Evolutionary conservation across 2,888 invertebrate species (phyloP), one percentile per base, ranked within the genome.

Genomic region (Polyommatus icarus): DNA sequence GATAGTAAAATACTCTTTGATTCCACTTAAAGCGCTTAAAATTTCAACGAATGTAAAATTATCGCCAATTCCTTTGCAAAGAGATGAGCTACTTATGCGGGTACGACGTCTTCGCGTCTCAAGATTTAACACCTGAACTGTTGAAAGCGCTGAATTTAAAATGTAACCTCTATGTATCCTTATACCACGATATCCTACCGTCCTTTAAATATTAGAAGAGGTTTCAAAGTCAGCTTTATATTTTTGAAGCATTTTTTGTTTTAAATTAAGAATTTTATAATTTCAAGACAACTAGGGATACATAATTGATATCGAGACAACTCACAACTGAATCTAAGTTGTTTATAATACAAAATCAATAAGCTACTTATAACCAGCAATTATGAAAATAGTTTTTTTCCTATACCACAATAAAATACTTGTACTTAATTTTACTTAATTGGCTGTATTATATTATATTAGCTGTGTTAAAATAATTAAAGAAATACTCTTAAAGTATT

Each of bases 51-150:
- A 46, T 73, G 46, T 46, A 73, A 73, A 81, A 83, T 83, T 83
- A 78, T 80, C 78, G 76, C 78, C 78, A 81, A 79, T 81, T 81
- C 81, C 82, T 85, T 87, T 82, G 83, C 84, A 84, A 83, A 81
- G 84, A 84, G 81, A 81, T 80, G 78, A 78, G 80, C 77, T 82
- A 83, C 82, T 84, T 83, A 81, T 78, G 75, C 77, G 78, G 77
- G 76, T 79, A 79, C 77, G 77, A 57, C 71, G 76, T 71, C 72
- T 76, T 50, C 71, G 73, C 61, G 76, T 76, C 81, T 84, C 79
- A 82, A 79, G 80, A 80, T 85, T 87, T 84, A 80, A 83, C 82
- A 82, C 80, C 78, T 80, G 81, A 82, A 80, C 79, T 79, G 79
- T 79, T 72, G 78, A 77, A 78, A 80, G 78, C 71, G 75, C 77